Conservation (phyloP, 2,113 vertebrate genomes). For the Dasyprocta punctata region DNA sequence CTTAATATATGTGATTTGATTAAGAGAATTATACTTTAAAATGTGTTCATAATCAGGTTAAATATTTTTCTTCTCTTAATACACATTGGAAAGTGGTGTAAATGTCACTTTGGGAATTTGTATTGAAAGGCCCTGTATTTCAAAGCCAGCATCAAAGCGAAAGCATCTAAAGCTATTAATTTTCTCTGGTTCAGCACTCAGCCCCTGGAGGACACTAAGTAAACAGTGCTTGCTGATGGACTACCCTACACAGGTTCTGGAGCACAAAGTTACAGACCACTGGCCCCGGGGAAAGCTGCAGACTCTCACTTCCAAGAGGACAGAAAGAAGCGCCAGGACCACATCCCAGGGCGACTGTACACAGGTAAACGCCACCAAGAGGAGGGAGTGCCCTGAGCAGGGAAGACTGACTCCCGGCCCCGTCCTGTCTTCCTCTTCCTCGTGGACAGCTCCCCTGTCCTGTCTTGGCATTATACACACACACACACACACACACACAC, state of each 20-base stretch:
- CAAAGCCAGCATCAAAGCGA: background rate
- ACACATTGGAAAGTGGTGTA: constrained; percentile 49
- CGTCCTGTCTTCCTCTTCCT: background rate
- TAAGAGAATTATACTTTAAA: background rate
- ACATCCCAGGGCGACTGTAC: background rate
- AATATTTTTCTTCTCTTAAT: constrained; percentile 72
- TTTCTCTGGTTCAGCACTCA: constrained; percentile 46
- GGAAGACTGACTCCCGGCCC: background rate
- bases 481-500: background rate
- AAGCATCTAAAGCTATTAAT: constrained; percentile 50
- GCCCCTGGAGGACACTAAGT: constrained; percentile 55
- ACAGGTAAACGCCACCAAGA: background rate
- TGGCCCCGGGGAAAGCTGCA: background rate
- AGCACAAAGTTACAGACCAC: constrained; percentile 40
- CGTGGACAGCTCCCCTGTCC: background rate
- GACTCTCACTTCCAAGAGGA: background rate
- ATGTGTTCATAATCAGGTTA: background rate
- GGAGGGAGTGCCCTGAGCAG: background rate
- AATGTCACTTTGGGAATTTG: constrained; percentile 68
- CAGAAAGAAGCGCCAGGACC: background rate
- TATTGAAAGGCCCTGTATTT: constrained; percentile 12
- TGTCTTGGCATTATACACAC: no score
- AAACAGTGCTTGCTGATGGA: constrained; percentile 31
- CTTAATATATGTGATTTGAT: constrained; percentile 26
- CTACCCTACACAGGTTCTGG: background rate